phyloP scores from a whole-genome alignment of 2,797 vertebrate species.

The Melanotaenia nigrans region DNA sequence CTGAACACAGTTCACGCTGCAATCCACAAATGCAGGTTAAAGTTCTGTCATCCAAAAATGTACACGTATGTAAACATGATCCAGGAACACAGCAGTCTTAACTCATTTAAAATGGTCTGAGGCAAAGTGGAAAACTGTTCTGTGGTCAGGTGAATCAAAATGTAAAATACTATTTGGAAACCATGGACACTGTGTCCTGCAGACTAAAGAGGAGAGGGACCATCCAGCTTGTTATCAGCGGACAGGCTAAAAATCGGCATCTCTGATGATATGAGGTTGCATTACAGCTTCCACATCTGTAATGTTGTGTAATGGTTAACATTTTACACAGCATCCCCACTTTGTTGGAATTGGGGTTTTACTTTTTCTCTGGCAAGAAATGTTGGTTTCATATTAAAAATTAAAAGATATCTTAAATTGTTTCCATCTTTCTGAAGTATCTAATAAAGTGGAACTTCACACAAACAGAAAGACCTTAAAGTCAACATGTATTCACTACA shows the following conservation, averaged over 20 bases:
- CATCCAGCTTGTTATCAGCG: background rate
- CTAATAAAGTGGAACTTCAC: background rate
- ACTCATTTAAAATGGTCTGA: background rate
- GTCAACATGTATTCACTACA: too few species aligned
- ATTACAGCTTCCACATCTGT: background rate
- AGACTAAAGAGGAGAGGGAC: background rate
- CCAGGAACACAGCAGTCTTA: too few species aligned
- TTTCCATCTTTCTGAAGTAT: too few species aligned
- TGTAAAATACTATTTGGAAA: background rate
- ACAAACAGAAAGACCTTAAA: background rate
- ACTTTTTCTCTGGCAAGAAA: background rate
- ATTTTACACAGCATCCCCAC: background rate
- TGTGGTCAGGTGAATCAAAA: too few species aligned
- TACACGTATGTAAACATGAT: too few species aligned
- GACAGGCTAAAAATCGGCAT: too few species aligned
- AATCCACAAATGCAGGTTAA: background rate
- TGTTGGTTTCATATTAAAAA: background rate
- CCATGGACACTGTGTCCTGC: too few species aligned
- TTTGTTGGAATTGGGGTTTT: too few species aligned
- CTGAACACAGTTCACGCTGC: too few species aligned
- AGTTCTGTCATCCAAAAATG: background rate
- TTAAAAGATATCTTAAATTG: background rate
- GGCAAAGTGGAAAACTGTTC: too few species aligned
- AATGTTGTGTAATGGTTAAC: too few species aligned
- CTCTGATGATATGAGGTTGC: too few species aligned